Percentiles rank a stretch among this genome's conserved stretches.
Evolutionary conservation across 2,797 vertebrate species (phyloP).

Genomic region (Mormyrops boulengeri): DNA sequence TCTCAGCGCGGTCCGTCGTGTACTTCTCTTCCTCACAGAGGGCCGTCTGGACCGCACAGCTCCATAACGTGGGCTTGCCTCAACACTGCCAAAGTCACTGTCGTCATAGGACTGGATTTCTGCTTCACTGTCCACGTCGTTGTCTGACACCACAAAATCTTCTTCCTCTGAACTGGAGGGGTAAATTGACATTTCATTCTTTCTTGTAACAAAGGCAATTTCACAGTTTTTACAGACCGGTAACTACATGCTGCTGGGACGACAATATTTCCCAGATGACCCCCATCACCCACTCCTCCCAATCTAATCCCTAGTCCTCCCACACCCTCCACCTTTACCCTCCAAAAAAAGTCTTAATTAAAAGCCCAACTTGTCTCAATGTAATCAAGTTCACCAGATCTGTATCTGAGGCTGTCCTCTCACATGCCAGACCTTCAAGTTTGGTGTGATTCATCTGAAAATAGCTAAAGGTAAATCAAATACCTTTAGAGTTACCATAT

Average conservation of each 20-base stretch:
- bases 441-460: background rate
- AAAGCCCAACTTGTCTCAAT: background rate
- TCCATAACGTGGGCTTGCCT: background rate
- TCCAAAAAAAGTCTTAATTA: background rate
- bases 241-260: background rate
- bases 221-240: background rate
- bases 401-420: background rate
- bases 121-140: constrained; percentile 74
- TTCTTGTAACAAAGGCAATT: background rate
- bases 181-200: background rate
- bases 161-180: constrained; percentile 77
- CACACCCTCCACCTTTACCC: background rate
- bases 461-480: background rate
- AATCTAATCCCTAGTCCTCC: background rate
- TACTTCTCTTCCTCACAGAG: constrained; percentile 58
- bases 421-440: background rate
- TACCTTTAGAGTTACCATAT: background rate
- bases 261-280: background rate
- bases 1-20: constrained; percentile 31
- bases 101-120: constrained; percentile 66
- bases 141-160: constrained; percentile 79
- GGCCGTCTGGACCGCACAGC: constrained; percentile 49
- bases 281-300: background rate
- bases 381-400: background rate
- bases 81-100: constrained; percentile 70